Percentiles rank a stretch among this genome's conserved stretches.
Conservation (phyloP, 1,140 invertebrate genomes). For the Ladona fulva region DNA sequence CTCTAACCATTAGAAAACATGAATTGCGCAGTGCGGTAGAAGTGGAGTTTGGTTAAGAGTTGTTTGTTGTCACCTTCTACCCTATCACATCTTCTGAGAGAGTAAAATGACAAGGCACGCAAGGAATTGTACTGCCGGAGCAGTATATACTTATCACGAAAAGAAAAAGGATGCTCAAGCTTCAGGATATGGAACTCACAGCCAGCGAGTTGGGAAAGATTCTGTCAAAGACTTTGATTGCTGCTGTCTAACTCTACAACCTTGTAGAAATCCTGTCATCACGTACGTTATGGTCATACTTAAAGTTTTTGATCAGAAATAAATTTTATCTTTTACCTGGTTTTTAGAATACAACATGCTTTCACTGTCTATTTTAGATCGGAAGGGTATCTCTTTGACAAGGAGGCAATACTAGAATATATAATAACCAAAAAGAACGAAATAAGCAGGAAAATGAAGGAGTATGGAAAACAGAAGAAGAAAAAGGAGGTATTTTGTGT, state of each 20-base stretch:
- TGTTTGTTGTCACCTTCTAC: too few species aligned
- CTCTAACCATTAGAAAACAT: too few species aligned
- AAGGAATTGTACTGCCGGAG: conserved; percentile 94
- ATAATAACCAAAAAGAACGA: conserved; percentile 93
- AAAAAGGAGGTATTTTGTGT: conserved; percentile 49
- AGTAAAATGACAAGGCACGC: conserved; percentile 83
- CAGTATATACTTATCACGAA: conserved; percentile 97
- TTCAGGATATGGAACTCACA: conserved; percentile 83
- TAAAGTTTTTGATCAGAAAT: conserved; percentile 14
- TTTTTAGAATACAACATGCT: background rate
- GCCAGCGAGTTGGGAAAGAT: conserved; percentile 84
- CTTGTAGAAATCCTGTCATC: conserved; percentile 80
- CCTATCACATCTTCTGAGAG: background rate
- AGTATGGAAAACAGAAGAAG: conserved; percentile 83
- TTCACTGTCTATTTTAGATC: conserved; percentile 44
- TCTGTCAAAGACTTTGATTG: conserved; percentile 97
- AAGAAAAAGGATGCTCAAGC: conserved; percentile 90
- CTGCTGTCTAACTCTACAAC: conserved; percentile 93
- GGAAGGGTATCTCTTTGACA: conserved; percentile 94
- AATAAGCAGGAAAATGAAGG: conserved; percentile 79
- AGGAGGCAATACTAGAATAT: conserved; percentile 94
- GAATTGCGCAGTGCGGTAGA: too few species aligned
- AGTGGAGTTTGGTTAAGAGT: too few species aligned
- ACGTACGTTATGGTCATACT: conserved; percentile 47
- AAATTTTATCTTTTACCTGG: conserved; percentile 17